Base-by-base conservation (phyloP, 2,797 vertebrate genomes). In the Premnoplex brunnescens region DNA sequence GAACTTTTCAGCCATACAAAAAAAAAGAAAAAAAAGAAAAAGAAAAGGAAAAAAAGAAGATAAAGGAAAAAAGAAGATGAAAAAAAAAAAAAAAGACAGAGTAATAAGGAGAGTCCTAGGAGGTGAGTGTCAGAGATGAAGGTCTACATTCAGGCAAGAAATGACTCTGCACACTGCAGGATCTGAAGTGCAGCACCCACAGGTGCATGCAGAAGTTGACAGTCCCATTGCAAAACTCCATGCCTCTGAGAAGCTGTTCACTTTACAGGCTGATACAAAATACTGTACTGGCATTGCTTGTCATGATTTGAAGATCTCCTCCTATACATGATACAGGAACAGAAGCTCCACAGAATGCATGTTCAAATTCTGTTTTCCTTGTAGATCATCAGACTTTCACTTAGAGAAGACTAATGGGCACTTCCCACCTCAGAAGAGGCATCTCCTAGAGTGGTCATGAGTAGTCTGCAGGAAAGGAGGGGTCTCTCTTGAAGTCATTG, bases 241-340 rank as follows among this genome's bases (percentile, higher is more conserved):
- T 2, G 4, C 6, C 15, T 26, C 8, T 1, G 3, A 24, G 55
- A 78, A 46, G 30, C 44, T 0, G 0, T 54, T 78, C 48, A n/a
- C 18, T 43, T 74, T 86, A 27, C 12, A 68, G 49, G 27, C 9
- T 76, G 24, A 14, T 39, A 15, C 3, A n/a, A 59, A 63, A 9
- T 16, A 8, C 9, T 24, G 11, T 19, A 21, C 22, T 56, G 59
- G 14, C 12, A 36, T 12, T 55, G 22, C 5, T 32, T 71, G 16
- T 34, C 6, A 30, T 4, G 4, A 17, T 48, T 67, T 44, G 32
- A 72, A 37, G 27, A 49, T 46, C 4, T 2, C 8, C 10, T 39
- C 4, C 13, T 10, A 13, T 6, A 15, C 3, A 21, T 6, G 12
- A 39, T 3, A 21, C 6, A 58, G 58, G 24, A 75, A 62, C 19